phyloP scores from a whole-genome alignment of 2,888 invertebrate species.

The Ophonus ardosiacus region DNA sequence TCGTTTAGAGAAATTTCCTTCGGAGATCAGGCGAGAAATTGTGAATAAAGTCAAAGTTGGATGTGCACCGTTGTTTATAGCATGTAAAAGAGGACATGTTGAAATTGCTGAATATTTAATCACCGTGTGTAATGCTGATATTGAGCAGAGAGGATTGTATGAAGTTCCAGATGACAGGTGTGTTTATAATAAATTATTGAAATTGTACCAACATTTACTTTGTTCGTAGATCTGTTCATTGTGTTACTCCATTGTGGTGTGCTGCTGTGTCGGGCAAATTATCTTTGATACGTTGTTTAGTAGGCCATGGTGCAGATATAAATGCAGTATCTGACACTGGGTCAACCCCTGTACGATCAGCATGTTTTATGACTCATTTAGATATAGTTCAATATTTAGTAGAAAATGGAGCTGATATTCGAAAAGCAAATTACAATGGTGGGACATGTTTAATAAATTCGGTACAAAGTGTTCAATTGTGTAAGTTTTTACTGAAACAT shows the following conservation, averaged over 20 bases:
- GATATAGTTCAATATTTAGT: constrained; percentile 88
- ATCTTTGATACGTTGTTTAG: constrained; percentile 86
- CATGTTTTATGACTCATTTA: constrained; percentile 94
- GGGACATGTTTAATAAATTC: constrained; percentile 96
- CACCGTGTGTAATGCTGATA: constrained; percentile 87
- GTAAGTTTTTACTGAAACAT: constrained; percentile 86
- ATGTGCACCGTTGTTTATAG: constrained; percentile 89
- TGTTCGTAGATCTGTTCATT: constrained; percentile 81
- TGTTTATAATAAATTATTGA: background rate
- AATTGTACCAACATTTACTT: background rate
- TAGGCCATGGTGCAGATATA: constrained; percentile 89
- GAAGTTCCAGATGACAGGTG: constrained; percentile 89
- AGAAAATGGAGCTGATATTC: constrained; percentile 89
- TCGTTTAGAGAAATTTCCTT: constrained; percentile 79
- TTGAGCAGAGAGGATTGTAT: constrained; percentile 91
- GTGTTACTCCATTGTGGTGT: constrained; percentile 94
- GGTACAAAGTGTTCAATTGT: constrained; percentile 90
- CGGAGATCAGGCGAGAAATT: constrained; percentile 82
- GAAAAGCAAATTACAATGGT: constrained; percentile 91
- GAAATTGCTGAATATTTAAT: constrained; percentile 92
- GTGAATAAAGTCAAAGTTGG: constrained; percentile 85
- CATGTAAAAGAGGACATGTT: constrained; percentile 87
- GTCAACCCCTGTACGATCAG: constrained; percentile 92
- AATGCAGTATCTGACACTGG: constrained; percentile 93
- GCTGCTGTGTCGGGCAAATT: constrained; percentile 92